Base-by-base conservation (phyloP, 2,888 invertebrate species). In the Tachina fera region DNA sequence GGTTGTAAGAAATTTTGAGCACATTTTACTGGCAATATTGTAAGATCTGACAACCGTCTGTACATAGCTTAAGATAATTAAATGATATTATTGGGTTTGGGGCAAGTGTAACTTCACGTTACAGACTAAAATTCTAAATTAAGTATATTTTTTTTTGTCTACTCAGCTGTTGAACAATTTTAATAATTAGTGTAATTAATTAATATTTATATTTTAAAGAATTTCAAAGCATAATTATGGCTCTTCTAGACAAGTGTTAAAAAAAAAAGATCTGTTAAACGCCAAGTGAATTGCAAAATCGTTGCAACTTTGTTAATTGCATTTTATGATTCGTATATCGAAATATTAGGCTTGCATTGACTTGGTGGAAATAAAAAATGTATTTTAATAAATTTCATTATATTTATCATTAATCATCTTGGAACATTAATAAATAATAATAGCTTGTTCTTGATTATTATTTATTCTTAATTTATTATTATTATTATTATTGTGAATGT, bases 401-500 rank as follows among this genome's bases (percentile, higher is more conserved):
- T 67, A 16, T 31, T 76, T 22, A 60, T 60, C 68, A 68, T 77
- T 60, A 77, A 68, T 77, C 77, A 77, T 51, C 16, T 41, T 1
- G 43, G 16, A 58, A 60, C 51, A 60, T 68, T 77, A 68, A 68
- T 43, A 60, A 68, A 61, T 51, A 16, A 47, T 31, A 74, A 41
- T 60, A 22, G 43, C 60, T 68, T 22, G 49, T 77, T 68, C 60
- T 77, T 68, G 60, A 60, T 77, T 68, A 51, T 60, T 65, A 75
- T 53, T 65, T 68, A 41, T 47, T 56, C 31, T 56, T 47, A 68
- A 41, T 22, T 22, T 75, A 39, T 61, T 65, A 45, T 63, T 45
- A 45, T 63, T 61, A 43, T 74, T 43, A 43, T 43, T n/a, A 71
- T 72, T 58, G 11, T 31, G 14, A 65, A 56, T 56, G 6, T n/a